phyloP scores from a whole-genome alignment of 2,888 invertebrate species.

The Gasteruption jaculator region DNA sequence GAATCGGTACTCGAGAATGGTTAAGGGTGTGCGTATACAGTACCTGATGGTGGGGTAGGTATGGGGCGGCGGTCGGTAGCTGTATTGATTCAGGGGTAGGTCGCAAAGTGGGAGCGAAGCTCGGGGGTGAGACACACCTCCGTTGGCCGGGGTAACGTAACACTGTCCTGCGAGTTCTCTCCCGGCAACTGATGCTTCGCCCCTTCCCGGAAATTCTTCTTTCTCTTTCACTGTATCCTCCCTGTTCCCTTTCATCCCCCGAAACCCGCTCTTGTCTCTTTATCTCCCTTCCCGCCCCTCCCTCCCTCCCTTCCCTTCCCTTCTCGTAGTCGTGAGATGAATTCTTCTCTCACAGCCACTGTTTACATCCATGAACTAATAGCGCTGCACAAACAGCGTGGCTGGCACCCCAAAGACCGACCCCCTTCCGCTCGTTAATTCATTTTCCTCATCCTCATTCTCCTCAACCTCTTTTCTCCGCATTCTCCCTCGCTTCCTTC shows the following conservation, averaged over 20 bases:
- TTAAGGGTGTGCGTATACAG: slow-evolving; percentile 22
- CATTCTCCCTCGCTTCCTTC: background rate
- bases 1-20: slow-evolving; percentile 35
- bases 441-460: slow-evolving; percentile 19
- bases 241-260: slow-evolving; percentile 14
- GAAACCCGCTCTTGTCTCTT: slow-evolving; percentile 17
- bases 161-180: slow-evolving; percentile 27
- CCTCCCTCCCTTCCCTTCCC: slow-evolving; percentile 15
- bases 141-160: slow-evolving; percentile 36
- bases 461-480: slow-evolving; percentile 6
- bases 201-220: too few species aligned
- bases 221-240: slow-evolving; percentile 13
- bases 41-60: slow-evolving; percentile 28
- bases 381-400: slow-evolving; percentile 30
- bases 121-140: slow-evolving; percentile 27
- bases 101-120: slow-evolving; percentile 29
- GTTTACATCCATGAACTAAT: slow-evolving; percentile 40
- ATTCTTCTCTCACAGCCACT: too few species aligned
- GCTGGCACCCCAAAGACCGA: slow-evolving; percentile 22
- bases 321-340: slow-evolving; percentile 12
- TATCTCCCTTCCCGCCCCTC: slow-evolving; percentile 4
- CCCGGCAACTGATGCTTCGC: too few species aligned
- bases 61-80: slow-evolving; percentile 45
- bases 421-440: slow-evolving; percentile 31
- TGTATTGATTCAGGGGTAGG: slow-evolving; percentile 49